Percentiles rank a stretch among this genome's conserved stretches.
phyloP scores from a whole-genome alignment of 2,797 vertebrate species.

The Alca torda region DNA sequence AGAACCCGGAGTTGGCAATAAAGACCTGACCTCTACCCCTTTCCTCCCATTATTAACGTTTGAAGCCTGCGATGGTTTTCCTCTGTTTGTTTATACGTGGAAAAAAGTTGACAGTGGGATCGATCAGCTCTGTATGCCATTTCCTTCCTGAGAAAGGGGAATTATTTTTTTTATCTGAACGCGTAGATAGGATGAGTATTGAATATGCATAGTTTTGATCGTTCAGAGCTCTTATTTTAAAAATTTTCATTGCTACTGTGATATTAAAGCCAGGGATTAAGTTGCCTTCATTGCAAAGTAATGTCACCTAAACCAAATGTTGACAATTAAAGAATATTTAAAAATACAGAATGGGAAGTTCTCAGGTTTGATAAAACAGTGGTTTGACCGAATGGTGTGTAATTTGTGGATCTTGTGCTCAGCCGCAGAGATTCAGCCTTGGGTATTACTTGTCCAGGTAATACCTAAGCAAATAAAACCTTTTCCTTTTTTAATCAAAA shows the following conservation, averaged over 20 bases:
- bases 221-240: background rate
- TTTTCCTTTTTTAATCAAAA: background rate
- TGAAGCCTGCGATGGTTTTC: background rate
- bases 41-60: background rate
- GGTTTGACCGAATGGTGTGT: background rate
- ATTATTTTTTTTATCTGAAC: background rate
- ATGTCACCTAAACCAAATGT: background rate
- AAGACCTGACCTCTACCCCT: background rate
- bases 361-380: background rate
- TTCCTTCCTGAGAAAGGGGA: background rate
- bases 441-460: background rate
- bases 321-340: background rate
- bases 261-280: background rate
- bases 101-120: background rate
- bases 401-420: background rate
- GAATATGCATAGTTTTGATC: background rate
- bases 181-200: background rate
- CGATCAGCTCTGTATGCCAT: background rate
- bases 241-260: background rate
- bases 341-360: background rate
- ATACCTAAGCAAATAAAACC: background rate
- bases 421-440: background rate
- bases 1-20: background rate
- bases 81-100: background rate
- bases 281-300: background rate